Evolutionary conservation across 2,113 vertebrate species (phyloP).

Genomic region (Takifugu flavidus): DNA sequence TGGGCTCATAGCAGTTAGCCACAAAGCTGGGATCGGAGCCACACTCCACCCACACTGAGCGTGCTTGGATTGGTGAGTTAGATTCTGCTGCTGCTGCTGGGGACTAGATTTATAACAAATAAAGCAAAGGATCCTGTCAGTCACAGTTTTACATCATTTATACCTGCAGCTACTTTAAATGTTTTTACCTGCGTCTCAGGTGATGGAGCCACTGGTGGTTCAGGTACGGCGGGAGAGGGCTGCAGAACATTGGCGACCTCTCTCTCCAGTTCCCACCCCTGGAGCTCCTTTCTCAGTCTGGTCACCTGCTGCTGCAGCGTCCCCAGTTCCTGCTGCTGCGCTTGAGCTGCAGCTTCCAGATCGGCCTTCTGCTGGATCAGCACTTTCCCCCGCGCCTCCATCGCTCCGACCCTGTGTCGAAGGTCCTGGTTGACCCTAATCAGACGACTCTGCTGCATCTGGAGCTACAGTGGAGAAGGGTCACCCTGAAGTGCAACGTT

Average conservation of each 20-base stretch:
- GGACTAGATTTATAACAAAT: constrained; percentile 28
- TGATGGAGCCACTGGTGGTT: constrained; percentile 2
- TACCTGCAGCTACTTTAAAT: no score
- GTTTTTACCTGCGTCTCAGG: constrained; percentile 30
- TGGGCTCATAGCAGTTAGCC: constrained; percentile 47
- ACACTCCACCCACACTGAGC: constrained; percentile 69
- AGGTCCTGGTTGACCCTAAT: constrained; percentile 94
- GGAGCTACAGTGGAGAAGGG: constrained; percentile 72
- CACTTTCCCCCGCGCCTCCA: constrained; percentile 86
- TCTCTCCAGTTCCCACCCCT: constrained; percentile 40
- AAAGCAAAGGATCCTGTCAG: not conserved
- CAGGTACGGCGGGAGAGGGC: constrained; percentile 2
- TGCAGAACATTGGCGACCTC: constrained; percentile 19
- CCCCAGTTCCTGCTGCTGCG: constrained; percentile 83
- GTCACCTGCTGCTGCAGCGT: constrained; percentile 62
- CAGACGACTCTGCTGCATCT: constrained; percentile 88
- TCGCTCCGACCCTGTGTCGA: constrained; percentile 79
- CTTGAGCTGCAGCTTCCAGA: constrained; percentile 83
- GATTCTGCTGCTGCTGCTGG: not conserved
- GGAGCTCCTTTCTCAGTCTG: constrained; percentile 71
- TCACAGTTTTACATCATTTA: not conserved
- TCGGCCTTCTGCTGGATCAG: constrained; percentile 90
- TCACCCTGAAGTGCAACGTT: not conserved
- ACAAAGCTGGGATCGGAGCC: constrained; percentile 50
- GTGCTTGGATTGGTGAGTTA: constrained; percentile 23